These are phyloP conservation scores for Drosophila teissieri DNA, from an alignment of 1,140 invertebrate genomes.

Conservation along the genomic window DNA sequence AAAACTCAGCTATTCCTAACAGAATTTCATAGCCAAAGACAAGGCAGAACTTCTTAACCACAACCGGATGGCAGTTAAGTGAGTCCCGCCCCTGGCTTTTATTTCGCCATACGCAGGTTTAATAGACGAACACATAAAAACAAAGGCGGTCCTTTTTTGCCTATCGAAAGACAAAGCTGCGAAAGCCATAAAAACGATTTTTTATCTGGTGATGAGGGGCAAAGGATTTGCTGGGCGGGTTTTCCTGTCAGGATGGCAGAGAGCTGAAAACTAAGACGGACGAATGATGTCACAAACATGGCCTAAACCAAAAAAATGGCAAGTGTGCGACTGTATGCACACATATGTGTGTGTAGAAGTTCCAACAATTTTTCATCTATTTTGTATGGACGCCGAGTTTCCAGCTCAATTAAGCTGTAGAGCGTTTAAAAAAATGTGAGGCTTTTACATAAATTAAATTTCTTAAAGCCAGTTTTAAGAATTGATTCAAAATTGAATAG, in stretches of 20 bases:
- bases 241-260: constrained; percentile 38
- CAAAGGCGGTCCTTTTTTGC: constrained; percentile 33
- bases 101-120: constrained; percentile 48
- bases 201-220: background rate
- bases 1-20: constrained; percentile 11
- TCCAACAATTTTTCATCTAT: background rate
- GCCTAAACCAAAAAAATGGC: background rate
- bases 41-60: constrained; percentile 35
- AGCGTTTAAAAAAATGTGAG: no score
- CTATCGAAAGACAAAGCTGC: constrained; percentile 69
- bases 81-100: constrained; percentile 34
- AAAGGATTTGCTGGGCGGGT: constrained; percentile 29
- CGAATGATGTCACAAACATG: constrained; percentile 47
- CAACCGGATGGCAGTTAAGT: constrained; percentile 45
- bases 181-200: constrained; percentile 63
- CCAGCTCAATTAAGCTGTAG: no score
- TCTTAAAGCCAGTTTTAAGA: no score
- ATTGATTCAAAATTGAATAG: no score
- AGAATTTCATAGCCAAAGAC: constrained; percentile 27
- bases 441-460: no score
- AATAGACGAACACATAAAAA: constrained; percentile 67
- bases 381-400: no score
- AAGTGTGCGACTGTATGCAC: no score
- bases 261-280: constrained; percentile 9
- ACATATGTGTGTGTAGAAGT: background rate